Base-by-base conservation (phyloP, 2,888 invertebrate genomes). In the Eulithis prunata region DNA sequence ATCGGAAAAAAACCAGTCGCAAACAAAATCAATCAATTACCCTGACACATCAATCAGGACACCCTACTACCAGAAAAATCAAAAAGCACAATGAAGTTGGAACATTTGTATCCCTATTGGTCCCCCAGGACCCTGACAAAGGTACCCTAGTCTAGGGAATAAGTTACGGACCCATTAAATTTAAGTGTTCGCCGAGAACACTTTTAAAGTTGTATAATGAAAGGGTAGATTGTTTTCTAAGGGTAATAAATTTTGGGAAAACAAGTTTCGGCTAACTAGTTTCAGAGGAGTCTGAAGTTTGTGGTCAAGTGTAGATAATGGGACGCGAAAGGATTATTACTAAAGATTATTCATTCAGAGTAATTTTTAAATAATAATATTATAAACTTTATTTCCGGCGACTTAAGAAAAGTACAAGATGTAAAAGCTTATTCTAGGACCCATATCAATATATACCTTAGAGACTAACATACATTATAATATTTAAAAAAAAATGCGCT, bases 111-210 rank as follows among this genome's bases (percentile, higher is more conserved):
- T 64, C 55, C 63, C 60, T 70, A 71, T 71, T 67, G 68, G 66
- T 71, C 73, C 71, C 72, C 8, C 8, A 73, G 85, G 82, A 59
- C 66, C 28, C 65, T 69, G 76, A 86, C 88, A 90, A 89, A 90
- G 88, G 86, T 28, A 55, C 83, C 86, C 86, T 46, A 75, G 82
- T 81, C 79, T 75, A 69, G 64, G 63, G 84, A 82, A 86, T 87
- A 87, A 89, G 85, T 90, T 89, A 86, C 86, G 84, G 54, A 79
- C 79, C 85, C 87, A 89, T 90, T 91, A 87, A 86, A 87, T 88
- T 89, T 88, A 91, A 91, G 91, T 91, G 91, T 89, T 90, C 69
- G 75, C 79, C 81, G 75, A 77, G 80, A 82, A 82, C 86, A 82
- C 86, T 88, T 89, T 88, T 83, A 85, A 89, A 88, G 81, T 88